Percentiles rank a stretch among this genome's conserved stretches.
phyloP scores from a whole-genome alignment of 2,888 invertebrate species.

The Orchesellides sinensis region DNA sequence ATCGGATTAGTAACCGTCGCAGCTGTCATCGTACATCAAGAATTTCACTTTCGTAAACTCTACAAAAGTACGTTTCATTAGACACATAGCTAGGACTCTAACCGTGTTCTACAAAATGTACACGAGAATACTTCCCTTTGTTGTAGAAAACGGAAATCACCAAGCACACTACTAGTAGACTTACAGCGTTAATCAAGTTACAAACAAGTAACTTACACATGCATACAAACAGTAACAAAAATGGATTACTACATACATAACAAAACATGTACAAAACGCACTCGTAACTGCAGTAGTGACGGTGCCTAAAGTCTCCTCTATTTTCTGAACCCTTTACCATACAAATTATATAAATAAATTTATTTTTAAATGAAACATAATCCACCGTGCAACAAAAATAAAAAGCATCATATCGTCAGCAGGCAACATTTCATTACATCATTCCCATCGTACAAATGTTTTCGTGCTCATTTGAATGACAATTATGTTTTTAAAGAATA shows the following conservation, averaged over 20 bases:
- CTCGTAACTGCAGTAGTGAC: conserved; percentile 74
- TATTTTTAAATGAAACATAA: conserved; percentile 9
- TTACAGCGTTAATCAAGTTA: too few relatives aligned
- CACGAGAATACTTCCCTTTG: too few relatives aligned
- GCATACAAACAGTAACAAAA: too few relatives aligned
- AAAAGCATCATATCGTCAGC: background rate
- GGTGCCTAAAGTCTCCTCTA: conserved; percentile 74
- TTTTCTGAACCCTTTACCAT: conserved; percentile 73
- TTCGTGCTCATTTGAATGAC: too few relatives aligned
- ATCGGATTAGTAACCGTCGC: conserved; percentile 53
- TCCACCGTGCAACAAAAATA: conserved; percentile 29
- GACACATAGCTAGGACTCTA: too few relatives aligned
- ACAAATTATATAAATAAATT: conserved; percentile 18
- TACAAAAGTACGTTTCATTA: background rate
- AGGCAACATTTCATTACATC: background rate
- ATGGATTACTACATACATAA: too few relatives aligned
- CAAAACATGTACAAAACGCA: conserved; percentile 75
- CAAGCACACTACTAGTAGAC: too few relatives aligned
- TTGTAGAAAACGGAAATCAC: too few relatives aligned
- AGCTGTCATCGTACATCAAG: conserved; percentile 39
- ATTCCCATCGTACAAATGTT: too few relatives aligned
- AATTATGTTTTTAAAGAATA: too few relatives aligned
- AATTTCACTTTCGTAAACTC: background rate
- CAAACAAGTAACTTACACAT: too few relatives aligned
- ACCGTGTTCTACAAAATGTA: too few relatives aligned